These are phyloP conservation scores for Anas bernieri DNA, from an alignment of 2,797 vertebrate genomes.

Conservation along the genomic window DNA sequence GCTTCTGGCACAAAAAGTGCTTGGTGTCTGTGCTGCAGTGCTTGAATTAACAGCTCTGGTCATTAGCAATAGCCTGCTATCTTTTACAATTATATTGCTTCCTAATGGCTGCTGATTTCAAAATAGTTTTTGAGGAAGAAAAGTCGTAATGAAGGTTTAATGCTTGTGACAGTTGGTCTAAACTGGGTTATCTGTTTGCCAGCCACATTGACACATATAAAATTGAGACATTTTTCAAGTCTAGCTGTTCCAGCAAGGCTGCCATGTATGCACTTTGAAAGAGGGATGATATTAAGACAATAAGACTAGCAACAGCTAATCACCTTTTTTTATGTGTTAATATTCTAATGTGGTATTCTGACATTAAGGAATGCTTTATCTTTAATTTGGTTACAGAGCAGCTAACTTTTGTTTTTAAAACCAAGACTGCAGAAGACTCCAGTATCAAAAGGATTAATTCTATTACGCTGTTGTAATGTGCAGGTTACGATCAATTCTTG, in stretches of 20 bases:
- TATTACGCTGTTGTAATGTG: accelerated
- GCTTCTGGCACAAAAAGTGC: not conserved
- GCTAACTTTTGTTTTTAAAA: not conserved
- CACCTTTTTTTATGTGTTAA: not conserved
- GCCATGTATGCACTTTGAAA: not conserved
- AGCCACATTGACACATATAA: not conserved
- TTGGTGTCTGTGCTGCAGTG: not conserved
- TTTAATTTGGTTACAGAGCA: not conserved
- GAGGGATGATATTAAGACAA: not conserved
- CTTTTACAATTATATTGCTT: not conserved
- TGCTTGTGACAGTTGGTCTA: not conserved
- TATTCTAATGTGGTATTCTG: accelerated
- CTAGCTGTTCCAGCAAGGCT: not conserved
- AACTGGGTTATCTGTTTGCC: not conserved
- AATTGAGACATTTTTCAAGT: not conserved
- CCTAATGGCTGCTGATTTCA: not conserved
- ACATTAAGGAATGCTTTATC: not conserved
- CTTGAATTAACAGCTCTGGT: not conserved
- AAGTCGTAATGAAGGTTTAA: not conserved
- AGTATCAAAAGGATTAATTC: not conserved
- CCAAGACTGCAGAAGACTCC: not conserved
- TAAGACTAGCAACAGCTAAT: not conserved
- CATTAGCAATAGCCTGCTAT: not conserved
- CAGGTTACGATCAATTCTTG: not conserved
- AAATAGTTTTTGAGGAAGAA: not conserved